phyloP scores from a whole-genome alignment of 2,113 vertebrate genomes.

The Sapajus apella region DNA sequence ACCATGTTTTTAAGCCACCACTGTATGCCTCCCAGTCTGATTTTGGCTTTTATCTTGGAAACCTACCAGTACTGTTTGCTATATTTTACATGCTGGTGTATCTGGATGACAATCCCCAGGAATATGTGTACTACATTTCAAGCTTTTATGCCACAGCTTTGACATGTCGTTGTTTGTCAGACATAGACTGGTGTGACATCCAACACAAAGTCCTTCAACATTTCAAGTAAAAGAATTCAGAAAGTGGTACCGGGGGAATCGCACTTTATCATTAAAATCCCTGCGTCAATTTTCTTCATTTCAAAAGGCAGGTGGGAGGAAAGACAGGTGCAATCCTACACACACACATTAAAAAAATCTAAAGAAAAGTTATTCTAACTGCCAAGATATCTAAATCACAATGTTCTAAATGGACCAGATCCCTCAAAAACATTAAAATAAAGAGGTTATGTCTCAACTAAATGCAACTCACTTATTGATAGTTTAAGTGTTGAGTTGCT shows the following conservation, averaged over 20 bases:
- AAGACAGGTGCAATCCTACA: slow-evolving; percentile 45
- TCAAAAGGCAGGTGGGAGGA: background rate
- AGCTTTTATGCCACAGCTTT: slow-evolving; percentile 25
- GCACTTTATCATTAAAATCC: slow-evolving; percentile 63
- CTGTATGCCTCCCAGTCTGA: background rate
- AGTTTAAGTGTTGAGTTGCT: background rate
- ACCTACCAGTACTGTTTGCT: background rate
- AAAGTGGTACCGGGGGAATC: slow-evolving; percentile 21
- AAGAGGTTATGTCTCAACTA: slow-evolving; percentile 47
- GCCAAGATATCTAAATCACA: background rate
- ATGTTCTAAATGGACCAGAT: background rate
- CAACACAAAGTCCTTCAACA: slow-evolving; percentile 32
- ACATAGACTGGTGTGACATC: slow-evolving; percentile 31
- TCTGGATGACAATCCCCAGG: slow-evolving; percentile 52
- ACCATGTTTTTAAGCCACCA: background rate
- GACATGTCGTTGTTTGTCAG: slow-evolving; percentile 39
- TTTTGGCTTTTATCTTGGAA: slow-evolving; percentile 37
- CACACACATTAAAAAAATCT: background rate
- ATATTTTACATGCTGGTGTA: slow-evolving; percentile 17
- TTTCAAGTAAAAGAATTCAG: slow-evolving; percentile 32
- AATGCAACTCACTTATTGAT: background rate
- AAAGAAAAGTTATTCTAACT: slow-evolving; percentile 34
- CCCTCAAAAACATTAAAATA: slow-evolving; percentile 32
- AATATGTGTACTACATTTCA: background rate
- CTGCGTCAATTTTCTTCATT: background rate